These are phyloP conservation scores for Paratilapia polleni DNA, from an alignment of 2,113 vertebrate genomes.

Conservation along the genomic window DNA sequence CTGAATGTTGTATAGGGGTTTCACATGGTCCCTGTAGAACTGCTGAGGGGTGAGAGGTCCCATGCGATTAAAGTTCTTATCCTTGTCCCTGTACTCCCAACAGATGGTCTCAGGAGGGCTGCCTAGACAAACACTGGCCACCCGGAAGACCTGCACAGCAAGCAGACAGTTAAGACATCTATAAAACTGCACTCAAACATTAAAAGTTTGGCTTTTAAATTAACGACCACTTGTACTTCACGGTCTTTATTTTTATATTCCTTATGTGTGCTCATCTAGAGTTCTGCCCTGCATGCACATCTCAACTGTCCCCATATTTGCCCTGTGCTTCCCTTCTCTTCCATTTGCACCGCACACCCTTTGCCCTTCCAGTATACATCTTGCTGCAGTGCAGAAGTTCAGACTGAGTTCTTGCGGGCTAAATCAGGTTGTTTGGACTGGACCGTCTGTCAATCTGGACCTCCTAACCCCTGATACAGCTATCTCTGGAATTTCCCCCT, in stretches of 20 bases:
- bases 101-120: constrained; percentile 92
- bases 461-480: constrained; percentile 60
- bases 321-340: background rate
- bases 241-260: background rate
- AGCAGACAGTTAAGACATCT: background rate
- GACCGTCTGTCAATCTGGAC: constrained; percentile 58
- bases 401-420: constrained; percentile 62
- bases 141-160: constrained; percentile 87
- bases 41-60: constrained; percentile 89
- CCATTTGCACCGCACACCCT: constrained; percentile 6
- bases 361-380: background rate
- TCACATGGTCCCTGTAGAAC: constrained; percentile 94
- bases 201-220: background rate
- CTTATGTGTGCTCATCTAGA: background rate
- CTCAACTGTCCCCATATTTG: background rate
- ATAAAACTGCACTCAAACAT: background rate
- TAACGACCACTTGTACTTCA: background rate
- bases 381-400: constrained; percentile 51
- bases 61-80: constrained; percentile 92
- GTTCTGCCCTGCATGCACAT: background rate
- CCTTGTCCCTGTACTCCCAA: constrained; percentile 98
- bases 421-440: constrained; percentile 59
- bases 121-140: constrained; percentile 94
- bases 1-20: constrained; percentile 94
- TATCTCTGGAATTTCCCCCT: constrained; percentile 77